Base-by-base conservation (phyloP, 1,140 invertebrate genomes). In the Himalopsyche phryganea region DNA sequence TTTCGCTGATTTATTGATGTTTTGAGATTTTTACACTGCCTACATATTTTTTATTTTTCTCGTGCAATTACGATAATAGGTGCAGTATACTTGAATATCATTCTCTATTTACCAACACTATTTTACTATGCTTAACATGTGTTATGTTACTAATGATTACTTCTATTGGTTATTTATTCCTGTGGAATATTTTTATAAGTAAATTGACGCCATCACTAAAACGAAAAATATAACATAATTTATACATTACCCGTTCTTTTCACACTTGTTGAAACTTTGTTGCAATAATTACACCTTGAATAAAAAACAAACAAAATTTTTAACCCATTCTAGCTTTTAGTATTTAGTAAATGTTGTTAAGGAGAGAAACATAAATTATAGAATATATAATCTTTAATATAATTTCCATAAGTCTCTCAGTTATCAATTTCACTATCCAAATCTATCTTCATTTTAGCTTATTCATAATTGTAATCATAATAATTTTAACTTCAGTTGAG, bases 41-140 rank as follows among this genome's bases (percentile, higher is more conserved):
- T 36, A 28, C 33, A 28, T 47, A 11, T 11, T 32, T 28, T 48
- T 40, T 53, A 18, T 18, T 42, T 48, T 14, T 59, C 15, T 38
- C 32, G 59, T 61, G 59, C 60, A 61, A 47, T 61, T 58, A 61
- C 36, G 48, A 49, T 61, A 61, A 58, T 52, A 49, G 52, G 53
- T 61, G 60, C 54, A 42, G 36, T 48, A 5, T 23, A 48, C 18
- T n/a, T 17, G 18, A 45, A 45, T 45, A 45, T 45, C 42, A 17
- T 45, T 19, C 18, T 15, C 18, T 19, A 45, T 17, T 10, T 45
- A 45, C 13, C 14, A 45, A 15, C 14, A 15, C 42, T 45, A 20
- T 19, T 15, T 45, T 28, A 20, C 18, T 45, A 45, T 28, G 9
- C 10, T 19, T 19, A 15, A 45, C 9, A 15, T 45, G 5, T 6